Base-by-base conservation (phyloP, 2,888 invertebrate species). In the Pachycephus smyrnensis region DNA sequence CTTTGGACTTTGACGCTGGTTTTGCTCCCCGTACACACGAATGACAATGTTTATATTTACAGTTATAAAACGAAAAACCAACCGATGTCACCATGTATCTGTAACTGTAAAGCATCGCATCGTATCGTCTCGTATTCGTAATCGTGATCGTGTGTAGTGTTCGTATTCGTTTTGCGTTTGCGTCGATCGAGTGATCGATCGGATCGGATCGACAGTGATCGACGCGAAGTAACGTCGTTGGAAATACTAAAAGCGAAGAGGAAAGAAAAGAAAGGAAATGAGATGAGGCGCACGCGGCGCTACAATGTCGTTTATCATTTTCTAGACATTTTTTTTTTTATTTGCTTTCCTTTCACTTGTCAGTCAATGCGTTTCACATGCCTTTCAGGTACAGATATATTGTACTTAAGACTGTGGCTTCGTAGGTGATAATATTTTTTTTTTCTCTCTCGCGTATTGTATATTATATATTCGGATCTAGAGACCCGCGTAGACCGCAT, bases 391-490 rank as follows among this genome's bases (percentile, higher is more conserved):
- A 88, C 88, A 88, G 88, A 88, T 87, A 89, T 85, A 84, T 88
- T 84, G 90, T 90, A 90, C 89, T 90, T 89, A 89, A 90, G 86
- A 87, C 87, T 87, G 88, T 86, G 86, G 86, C 86, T 87, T 88
- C 82, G 81, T 86, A 84, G 84, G 83, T 82, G 85, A 81, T 84
- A 84, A 83, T 85, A 82, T 76, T 76, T 68, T 78, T 73, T 73
- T 75, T 76, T 77, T 33, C 76, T 81, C 15, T 32, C 32, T 33
- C 71, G 77, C 74, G 77, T 77, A 76, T 73, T 82, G 75, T 76
- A 74, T 77, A 75, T 81, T 55, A 55, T 55, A 55, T 83, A 82
- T 84, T 82, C 86, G 82, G 80, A 85, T 55, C 23, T 23, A 55
- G 9, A 55, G 23, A 55, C 40, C 40, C 82, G 77, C 82, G 79